Conservation (phyloP, 1,140 invertebrate species). For the Drosophila repletoides region DNA sequence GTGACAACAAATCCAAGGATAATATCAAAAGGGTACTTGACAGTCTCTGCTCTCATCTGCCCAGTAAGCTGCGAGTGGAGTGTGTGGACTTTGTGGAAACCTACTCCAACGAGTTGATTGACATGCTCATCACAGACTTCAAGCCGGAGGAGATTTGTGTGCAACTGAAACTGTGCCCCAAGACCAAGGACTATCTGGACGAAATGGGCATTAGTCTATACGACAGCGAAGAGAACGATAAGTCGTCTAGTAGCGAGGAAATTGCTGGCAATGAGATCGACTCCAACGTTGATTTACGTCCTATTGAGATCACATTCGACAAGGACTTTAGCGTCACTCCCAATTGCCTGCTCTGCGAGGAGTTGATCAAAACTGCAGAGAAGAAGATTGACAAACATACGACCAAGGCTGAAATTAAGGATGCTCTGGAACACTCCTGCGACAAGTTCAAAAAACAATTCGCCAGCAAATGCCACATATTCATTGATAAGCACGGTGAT, state of each 20-base stretch:
- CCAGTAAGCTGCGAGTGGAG: constrained; percentile 85
- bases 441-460: constrained; percentile 62
- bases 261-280: constrained; percentile 53
- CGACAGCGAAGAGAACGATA: constrained; percentile 34
- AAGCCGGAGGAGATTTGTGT: constrained; percentile 90
- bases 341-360: constrained; percentile 73
- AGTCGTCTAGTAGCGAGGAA: constrained; percentile 58
- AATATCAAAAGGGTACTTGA: constrained; percentile 88
- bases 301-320: constrained; percentile 71
- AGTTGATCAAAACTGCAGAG: constrained; percentile 66
- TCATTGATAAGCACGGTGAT: constrained; percentile 74
- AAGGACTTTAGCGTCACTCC: constrained; percentile 44
- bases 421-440: constrained; percentile 58
- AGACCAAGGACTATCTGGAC: constrained; percentile 70
- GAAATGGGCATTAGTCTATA: constrained; percentile 58
- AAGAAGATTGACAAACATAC: constrained; percentile 63
- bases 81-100: constrained; percentile 90
- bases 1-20: constrained; percentile 83
- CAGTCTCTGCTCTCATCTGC: constrained; percentile 88
- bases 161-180: constrained; percentile 88
- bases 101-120: constrained; percentile 89
- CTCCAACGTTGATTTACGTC: constrained; percentile 36
- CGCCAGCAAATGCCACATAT: constrained; percentile 62
- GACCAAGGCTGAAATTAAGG: constrained; percentile 62
- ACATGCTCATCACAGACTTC: constrained; percentile 90